A percentile compares a stretch with the other conserved stretches of the same genome.
Evolutionary conservation across 2,113 vertebrate species (phyloP).

Genomic region (Rattus norvegicus): DNA sequence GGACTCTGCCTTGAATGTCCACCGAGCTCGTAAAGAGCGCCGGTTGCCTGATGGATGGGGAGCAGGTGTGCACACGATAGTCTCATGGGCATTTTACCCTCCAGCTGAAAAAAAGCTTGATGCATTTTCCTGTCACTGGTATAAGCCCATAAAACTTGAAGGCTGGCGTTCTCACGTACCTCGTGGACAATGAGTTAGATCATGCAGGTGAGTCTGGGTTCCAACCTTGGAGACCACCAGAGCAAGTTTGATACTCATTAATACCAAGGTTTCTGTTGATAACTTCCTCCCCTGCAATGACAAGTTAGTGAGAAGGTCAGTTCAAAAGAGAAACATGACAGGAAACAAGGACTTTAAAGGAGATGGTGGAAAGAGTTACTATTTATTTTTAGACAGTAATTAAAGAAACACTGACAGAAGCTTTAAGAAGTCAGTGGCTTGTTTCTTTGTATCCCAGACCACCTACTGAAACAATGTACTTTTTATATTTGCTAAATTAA

Average conservation of each 20-base stretch:
- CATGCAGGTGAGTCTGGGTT: constrained; percentile 64
- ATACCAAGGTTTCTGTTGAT: constrained; percentile 47
- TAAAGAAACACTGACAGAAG: constrained; percentile 51
- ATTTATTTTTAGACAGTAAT: constrained; percentile 31
- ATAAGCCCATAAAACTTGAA: constrained; percentile 78
- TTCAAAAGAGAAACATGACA: constrained; percentile 28
- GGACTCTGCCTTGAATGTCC: constrained; percentile 49
- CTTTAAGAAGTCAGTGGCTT: constrained; percentile 35
- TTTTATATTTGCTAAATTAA: constrained; percentile 25
- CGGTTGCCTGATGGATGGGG: constrained; percentile 65
- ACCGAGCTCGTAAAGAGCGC: constrained; percentile 53
- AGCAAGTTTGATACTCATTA: neutral
- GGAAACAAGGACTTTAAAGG: constrained; percentile 19
- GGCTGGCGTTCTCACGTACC: constrained; percentile 58
- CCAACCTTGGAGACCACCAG: neutral
- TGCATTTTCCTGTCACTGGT: constrained; percentile 77
- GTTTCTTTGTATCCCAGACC: constrained; percentile 46
- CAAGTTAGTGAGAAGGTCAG: constrained; percentile 3
- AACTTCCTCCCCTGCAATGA: neutral
- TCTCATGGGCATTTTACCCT: constrained; percentile 65
- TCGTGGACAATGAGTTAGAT: constrained; percentile 78
- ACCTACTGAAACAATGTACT: constrained; percentile 38
- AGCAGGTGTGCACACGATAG: constrained; percentile 77
- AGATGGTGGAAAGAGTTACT: neutral
- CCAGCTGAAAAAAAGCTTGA: constrained; percentile 75